A percentile compares a stretch with the other conserved stretches of the same genome.
These are phyloP conservation scores for Syngnathus acus DNA, from an alignment of 2,797 vertebrate genomes.

Conservation along the genomic window DNA sequence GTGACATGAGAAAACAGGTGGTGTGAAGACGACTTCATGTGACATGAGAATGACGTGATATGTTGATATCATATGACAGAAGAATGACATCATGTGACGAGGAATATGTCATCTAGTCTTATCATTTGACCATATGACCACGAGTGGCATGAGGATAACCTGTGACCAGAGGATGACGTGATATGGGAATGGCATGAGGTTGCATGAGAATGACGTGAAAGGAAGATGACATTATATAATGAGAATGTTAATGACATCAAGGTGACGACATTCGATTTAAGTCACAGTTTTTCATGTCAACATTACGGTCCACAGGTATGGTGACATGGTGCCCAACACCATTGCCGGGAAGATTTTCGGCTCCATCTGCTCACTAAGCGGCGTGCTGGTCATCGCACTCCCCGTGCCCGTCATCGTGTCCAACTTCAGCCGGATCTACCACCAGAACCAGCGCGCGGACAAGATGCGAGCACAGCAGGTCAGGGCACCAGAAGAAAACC, in stretches of 20 bases:
- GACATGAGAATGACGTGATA: background rate
- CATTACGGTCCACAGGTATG: slow-evolving; percentile 68
- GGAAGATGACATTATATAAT: background rate
- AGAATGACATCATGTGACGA: background rate
- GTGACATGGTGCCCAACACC: slow-evolving; percentile 87
- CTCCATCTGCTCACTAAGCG: slow-evolving; percentile 86
- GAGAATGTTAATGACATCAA: background rate
- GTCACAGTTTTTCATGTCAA: background rate
- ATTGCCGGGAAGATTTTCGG: slow-evolving; percentile 90
- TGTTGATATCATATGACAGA: background rate
- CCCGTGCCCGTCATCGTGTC: slow-evolving; percentile 87
- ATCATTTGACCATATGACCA: no score
- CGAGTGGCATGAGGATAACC: background rate
- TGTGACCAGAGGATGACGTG: background rate
- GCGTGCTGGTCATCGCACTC: slow-evolving; percentile 84
- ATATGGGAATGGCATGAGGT: background rate
- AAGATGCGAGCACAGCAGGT: slow-evolving; percentile 74
- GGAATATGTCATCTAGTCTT: background rate
- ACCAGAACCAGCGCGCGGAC: slow-evolving; percentile 87
- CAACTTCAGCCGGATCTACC: slow-evolving; percentile 90
- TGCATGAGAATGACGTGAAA: no score
- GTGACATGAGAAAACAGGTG: background rate
- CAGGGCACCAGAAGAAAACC: background rate
- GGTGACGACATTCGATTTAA: background rate
- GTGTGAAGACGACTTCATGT: background rate